These are phyloP conservation scores for Conops quadrifasciatus DNA, from an alignment of 2,888 invertebrate species.

Conservation along the genomic window DNA sequence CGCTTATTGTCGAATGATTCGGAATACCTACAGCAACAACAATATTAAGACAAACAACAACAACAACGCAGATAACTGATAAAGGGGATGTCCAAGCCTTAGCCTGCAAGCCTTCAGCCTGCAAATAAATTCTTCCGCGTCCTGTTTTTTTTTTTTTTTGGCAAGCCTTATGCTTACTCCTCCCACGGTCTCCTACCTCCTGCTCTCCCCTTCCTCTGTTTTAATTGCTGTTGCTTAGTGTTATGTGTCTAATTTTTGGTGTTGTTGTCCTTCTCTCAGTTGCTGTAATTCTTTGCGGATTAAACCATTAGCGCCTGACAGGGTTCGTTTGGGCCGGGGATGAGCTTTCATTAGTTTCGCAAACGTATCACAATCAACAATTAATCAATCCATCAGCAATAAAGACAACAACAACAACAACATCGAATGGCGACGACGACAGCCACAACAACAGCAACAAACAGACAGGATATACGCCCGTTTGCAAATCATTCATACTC, in stretches of 20 bases:
- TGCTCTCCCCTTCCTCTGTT: no score
- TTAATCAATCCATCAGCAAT: constrained; percentile 25
- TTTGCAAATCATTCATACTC: not conserved
- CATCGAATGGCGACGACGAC: no score
- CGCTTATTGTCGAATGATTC: no score
- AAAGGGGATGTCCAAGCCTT: no score
- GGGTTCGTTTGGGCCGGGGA: constrained; percentile 34
- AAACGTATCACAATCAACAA: constrained; percentile 16
- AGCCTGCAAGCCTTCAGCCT: not conserved
- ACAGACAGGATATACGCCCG: constrained; percentile 13
- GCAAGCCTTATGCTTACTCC: not conserved
- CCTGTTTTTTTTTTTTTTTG: not conserved
- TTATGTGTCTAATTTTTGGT: not conserved
- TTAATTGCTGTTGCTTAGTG: no score
- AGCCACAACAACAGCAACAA: not conserved
- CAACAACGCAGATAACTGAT: no score
- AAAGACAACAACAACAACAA: no score
- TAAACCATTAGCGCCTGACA: constrained; percentile 59
- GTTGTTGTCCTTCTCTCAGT: constrained; percentile 9
- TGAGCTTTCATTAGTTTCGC: not conserved
- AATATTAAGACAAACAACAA: no score
- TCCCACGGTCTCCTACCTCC: no score
- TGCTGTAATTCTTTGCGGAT: constrained; percentile 47
- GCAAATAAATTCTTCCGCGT: not conserved
- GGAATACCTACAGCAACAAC: no score